Evolutionary conservation across 2,797 vertebrate species (phyloP).

Genomic region (Pipistrellus nathusii): DNA sequence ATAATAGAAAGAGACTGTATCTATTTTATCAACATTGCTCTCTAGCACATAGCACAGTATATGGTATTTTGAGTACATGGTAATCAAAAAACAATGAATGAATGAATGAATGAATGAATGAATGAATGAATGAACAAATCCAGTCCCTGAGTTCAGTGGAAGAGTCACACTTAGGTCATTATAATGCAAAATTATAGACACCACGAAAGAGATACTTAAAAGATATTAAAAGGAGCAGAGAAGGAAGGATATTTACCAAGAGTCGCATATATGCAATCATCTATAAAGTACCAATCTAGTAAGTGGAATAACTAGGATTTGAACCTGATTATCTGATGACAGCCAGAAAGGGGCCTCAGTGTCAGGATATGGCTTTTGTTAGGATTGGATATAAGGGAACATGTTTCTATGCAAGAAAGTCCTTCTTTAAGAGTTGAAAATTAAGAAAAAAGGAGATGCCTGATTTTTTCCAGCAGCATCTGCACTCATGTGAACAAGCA

Average conservation of each 20-base stretch:
- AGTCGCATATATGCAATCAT: background rate
- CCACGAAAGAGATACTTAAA: background rate
- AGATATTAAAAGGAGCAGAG: background rate
- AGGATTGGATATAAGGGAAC: background rate
- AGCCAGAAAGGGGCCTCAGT: background rate
- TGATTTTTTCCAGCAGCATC: background rate
- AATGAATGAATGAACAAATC: conserved; percentile 31
- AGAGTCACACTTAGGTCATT: background rate
- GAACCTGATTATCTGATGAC: background rate
- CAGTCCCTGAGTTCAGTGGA: background rate
- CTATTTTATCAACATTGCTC: background rate
- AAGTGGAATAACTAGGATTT: background rate
- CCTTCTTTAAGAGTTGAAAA: background rate
- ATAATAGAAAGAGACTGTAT: background rate
- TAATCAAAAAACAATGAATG: conserved; percentile 7
- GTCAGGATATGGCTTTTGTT: background rate
- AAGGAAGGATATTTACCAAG: background rate
- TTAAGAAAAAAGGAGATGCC: background rate
- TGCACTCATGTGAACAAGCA: background rate
- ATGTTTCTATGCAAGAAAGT: background rate
- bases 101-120: background rate
- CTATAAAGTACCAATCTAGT: background rate
- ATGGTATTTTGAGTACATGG: background rate
- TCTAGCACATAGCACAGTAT: background rate
- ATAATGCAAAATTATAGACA: background rate